Conservation (phyloP, 30 jellyfish, hydroid and myxozoan genomes). For the Pelagia noctiluca region DNA sequence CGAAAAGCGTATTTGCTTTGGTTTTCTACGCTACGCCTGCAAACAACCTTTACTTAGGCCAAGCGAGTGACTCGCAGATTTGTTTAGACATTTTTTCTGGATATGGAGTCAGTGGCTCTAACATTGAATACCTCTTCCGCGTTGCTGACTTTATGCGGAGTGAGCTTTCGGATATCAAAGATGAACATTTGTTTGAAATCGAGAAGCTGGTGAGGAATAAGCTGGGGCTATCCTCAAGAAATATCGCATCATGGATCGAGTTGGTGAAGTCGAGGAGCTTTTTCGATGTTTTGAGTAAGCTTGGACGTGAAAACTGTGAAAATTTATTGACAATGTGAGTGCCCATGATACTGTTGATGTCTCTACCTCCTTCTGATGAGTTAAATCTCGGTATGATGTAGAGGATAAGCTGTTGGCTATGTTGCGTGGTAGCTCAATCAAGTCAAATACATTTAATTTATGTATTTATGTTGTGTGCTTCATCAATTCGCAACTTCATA, state of each 20-base stretch:
- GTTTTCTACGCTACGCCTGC: constrained; percentile 83
- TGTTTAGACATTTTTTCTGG: constrained; percentile 69
- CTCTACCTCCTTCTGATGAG: no score
- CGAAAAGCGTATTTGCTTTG: constrained; percentile 33
- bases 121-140: constrained; percentile 85
- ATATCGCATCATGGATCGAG: constrained; percentile 74
- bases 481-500: no score
- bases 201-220: constrained; percentile 72
- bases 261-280: constrained; percentile 33
- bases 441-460: no score
- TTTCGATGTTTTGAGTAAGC: constrained; percentile 3
- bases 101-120: constrained; percentile 80
- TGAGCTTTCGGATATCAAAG: constrained; percentile 57
- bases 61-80: constrained; percentile 45
- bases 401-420: no score
- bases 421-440: no score
- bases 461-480: no score
- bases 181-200: constrained; percentile 72
- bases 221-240: constrained; percentile 67
- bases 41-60: constrained; percentile 68
- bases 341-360: no score
- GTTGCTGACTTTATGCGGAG: constrained; percentile 88
- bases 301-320: constrained; percentile 18
- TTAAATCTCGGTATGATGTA: no score
- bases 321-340: no score